Conservation (phyloP, 2,113 vertebrate species). For the Peucedramus taeniatus region DNA sequence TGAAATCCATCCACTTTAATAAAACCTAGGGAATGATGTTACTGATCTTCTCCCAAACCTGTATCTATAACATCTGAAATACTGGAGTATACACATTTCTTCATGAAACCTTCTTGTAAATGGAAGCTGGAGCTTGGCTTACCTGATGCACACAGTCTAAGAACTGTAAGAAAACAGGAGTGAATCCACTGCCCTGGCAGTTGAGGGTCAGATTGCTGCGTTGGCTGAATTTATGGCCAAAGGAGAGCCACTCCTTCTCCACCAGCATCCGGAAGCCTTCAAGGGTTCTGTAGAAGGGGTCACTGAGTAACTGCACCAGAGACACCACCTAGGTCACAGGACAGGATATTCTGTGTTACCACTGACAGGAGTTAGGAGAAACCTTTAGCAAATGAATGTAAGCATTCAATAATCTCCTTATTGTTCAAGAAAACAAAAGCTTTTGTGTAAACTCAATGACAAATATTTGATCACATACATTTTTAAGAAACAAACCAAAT, state of each 20-base stretch:
- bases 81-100: background rate
- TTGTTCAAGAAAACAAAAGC: background rate
- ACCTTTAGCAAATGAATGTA: background rate
- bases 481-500: background rate
- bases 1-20: background rate
- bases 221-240: slow-evolving; percentile 96
- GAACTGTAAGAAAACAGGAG: slow-evolving; percentile 94
- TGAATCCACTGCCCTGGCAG: slow-evolving; percentile 92
- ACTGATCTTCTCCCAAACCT: background rate
- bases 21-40: background rate
- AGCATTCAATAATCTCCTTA: background rate
- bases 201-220: slow-evolving; percentile 87
- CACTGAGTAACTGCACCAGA: slow-evolving; percentile 91
- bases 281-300: slow-evolving; percentile 94
- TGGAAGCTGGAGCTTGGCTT: slow-evolving; percentile 17
- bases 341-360: slow-evolving; percentile 20
- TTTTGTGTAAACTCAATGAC: background rate
- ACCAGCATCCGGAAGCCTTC: slow-evolving; percentile 95
- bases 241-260: slow-evolving; percentile 98
- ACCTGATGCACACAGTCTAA: slow-evolving; percentile 98
- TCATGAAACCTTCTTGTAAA: background rate
- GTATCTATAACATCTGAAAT: background rate
- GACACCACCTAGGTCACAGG: slow-evolving; percentile 83
- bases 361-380: background rate
- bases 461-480: background rate